phyloP scores from a whole-genome alignment of 2,888 invertebrate species.

The Rhaphigaster nebulosa region DNA sequence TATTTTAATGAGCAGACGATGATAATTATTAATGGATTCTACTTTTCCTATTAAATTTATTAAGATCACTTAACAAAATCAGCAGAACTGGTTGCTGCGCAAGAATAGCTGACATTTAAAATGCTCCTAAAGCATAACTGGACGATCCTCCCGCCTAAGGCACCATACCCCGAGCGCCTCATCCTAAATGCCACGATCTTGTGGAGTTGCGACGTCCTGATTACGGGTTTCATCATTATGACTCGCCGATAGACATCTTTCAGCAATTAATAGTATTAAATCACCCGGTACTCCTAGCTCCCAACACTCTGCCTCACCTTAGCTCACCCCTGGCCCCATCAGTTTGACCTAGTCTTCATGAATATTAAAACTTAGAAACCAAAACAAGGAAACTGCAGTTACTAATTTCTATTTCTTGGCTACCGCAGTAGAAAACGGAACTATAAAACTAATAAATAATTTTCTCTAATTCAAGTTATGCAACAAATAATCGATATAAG shows the following conservation, averaged over 20 bases:
- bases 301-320: neutral
- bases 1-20: too few species aligned
- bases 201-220: neutral
- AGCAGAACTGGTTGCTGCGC: conserved; percentile 3
- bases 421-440: neutral
- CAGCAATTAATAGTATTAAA: neutral
- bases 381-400: neutral
- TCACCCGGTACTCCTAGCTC: neutral
- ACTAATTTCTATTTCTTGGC: neutral
- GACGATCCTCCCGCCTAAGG: neutral
- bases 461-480: neutral
- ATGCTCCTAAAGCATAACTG: neutral
- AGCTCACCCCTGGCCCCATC: neutral
- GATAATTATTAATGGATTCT: too few species aligned
- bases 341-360: neutral
- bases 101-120: conserved; percentile 31
- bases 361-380: neutral
- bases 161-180: neutral
- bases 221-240: neutral
- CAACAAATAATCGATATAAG: neutral
- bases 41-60: neutral
- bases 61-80: too few species aligned
- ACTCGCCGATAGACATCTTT: conserved; percentile 2
- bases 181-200: conserved; percentile 31
- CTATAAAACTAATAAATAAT: neutral